Base-by-base conservation (phyloP, 2,113 vertebrate species). In the human region DNA sequence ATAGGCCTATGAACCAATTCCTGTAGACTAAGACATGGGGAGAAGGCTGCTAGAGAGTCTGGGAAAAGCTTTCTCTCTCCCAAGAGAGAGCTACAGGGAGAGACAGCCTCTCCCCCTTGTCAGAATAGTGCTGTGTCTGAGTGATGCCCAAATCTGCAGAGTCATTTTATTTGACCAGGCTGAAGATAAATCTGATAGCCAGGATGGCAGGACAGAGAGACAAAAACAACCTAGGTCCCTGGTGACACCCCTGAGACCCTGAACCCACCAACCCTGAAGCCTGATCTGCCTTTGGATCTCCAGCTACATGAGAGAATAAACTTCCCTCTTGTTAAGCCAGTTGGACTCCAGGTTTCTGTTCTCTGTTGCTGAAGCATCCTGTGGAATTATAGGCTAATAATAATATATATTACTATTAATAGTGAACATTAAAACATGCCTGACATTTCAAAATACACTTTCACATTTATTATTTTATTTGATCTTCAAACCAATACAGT, bases 391-490 rank as follows among this genome's bases (percentile, higher is more conserved):
- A 73, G 90, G 57, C 90, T 80, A 93, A 91, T 92, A 84, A 93
- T 94, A 97, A 90, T 82, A 79, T 25, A 35, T 25, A 79, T 93
- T 35, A 88, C 95, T 95, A 96, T 96, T 90, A 95, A 97, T 75
- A 94, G 94, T 57, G 78, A 95, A 93, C 94, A 94, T 94, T 94
- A 83, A 96, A 97, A 95, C n/a, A 23, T 0, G 9, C 76, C 66
- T 94, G 88, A 82, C 80, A 93, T 89, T 94, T 96, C 59, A 16
- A 32, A 75, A 61, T 82, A 38, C 5, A 45, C 27, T 85, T 94
- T 78, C 82, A 84, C 57, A 89, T 93, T 91, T 48, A 86, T 88
- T 94, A 81, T 94, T 93, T 94, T 55, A 93, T 76, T 94, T 94
- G 75, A 96, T 90, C 96, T 94, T 92, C 94, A 95, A 92, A 94